Base-by-base conservation (phyloP, 1,140 invertebrate genomes). In the Wiebesia pumilae region DNA sequence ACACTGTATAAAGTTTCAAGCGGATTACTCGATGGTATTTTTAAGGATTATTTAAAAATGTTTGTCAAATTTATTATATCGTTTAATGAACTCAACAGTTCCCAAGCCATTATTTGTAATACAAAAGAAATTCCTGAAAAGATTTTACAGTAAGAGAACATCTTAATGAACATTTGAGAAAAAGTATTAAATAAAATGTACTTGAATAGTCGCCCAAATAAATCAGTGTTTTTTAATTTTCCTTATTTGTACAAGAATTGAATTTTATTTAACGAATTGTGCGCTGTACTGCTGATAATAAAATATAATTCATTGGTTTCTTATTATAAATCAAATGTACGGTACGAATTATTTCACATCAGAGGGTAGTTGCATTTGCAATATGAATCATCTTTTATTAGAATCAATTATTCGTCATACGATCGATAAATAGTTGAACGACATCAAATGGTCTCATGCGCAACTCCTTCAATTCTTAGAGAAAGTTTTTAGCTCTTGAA, bases 381-480 rank as follows among this genome's bases (percentile, higher is more conserved):
- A 40, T 73, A 30, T 73, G 35, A 75, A 75, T 75, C 7, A 43
- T 75, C 71, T 43, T 75, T 75, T 75, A 75, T 75, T 43, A 75
- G 38, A 43, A n/a, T 10, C 24, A 75, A 43, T 43, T 75, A 43
- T 75, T 75, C 71, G 71, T 75, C 38, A 43, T 43, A 14, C 71
- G 71, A 4, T 75, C 71, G 33, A 75, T 43, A 75, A 75, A 27
- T 73, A 21, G 71, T 40, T 21, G 38, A 7, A 38, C 69, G 27
- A 43, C 71, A n/a, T 75, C 43, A 75, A 73, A 73, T 73, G 35
- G 35, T 43, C 21, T 43, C 38, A 24, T 43, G 71, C 71, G 71
- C 38, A 75, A 75, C 21, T 12, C 21, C 24, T 73, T 73, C 21
- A 6, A 24, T 73, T 40, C 35, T 2, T 40, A 24, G 6, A 75